Base-by-base conservation (phyloP, 2,888 invertebrate species). In the Tuberolachnus salignus region DNA sequence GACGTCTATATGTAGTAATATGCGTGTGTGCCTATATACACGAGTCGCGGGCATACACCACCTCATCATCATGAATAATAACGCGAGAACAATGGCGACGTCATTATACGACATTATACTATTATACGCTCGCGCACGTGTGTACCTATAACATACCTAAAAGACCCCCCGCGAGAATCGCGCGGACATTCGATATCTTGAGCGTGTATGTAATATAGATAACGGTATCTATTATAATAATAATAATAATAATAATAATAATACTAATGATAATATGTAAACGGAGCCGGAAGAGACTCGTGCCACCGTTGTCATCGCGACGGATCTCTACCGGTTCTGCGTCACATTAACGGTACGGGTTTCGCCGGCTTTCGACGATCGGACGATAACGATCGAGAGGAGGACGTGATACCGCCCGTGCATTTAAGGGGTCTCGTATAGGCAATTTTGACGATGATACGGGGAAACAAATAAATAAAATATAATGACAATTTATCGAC, bases 141-240 rank as follows among this genome's bases (percentile, higher is more conserved):
- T 11, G 61, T 49, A 3, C 44, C 9, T 10, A 9, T 34, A 26
- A 16, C 19, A 64, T 13, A 19, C n/a, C 44, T 21, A 42, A 51
- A 53, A 63, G 73, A 73, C 73, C 73, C 16, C 51, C 63, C 73
- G 63, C 51, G 8, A 46, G 34, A 72, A 61, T 1, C 46, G 16
- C 34, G 42, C 63, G 63, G 63, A 73, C 63, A 73, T 73, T 42
- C 34, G 63, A 73, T 73, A 73, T 63, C 73, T 72, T 19, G 21
- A 23, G 46, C 71, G 71, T 53, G 51, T n/a, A 61, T 34, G 61
- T 16, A n/a, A n/a, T n/a, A n/a, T n/a, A n/a, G 59, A 72, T 61
- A 59, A 72, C 72, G 59, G 72, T 19, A 53, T 14, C 34, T 9
- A 44, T 44, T 69, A 21, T 13, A 51, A 1, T 21, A 1, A 34